Evolutionary conservation across 1,140 invertebrate genomes (phyloP).

Genomic region (Drosophila pseudoananassae): DNA sequence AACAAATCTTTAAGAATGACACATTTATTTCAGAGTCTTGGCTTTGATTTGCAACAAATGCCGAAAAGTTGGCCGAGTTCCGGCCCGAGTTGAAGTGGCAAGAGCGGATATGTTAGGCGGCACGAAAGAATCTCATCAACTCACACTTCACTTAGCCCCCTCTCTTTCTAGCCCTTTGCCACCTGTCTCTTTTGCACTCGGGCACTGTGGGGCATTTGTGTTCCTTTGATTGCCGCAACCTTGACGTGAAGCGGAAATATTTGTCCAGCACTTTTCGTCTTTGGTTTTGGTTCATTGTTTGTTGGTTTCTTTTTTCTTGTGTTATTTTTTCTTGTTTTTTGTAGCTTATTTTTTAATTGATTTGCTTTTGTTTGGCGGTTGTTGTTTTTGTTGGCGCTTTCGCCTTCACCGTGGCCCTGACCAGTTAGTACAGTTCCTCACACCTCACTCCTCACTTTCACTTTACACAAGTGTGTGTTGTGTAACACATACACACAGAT

Average conservation of each 20-base stretch:
- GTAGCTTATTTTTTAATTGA: slow-evolving; percentile 70
- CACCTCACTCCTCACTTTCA: not conserved
- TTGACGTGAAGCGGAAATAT: slow-evolving; percentile 52
- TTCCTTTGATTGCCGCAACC: slow-evolving; percentile 41
- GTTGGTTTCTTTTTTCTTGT: slow-evolving; percentile 10
- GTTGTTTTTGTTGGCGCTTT: no score
- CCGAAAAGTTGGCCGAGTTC: slow-evolving; percentile 6
- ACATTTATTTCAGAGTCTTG: not conserved
- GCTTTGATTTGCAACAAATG: not conserved
- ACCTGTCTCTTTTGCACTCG: not conserved
- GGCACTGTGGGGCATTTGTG: slow-evolving; percentile 1
- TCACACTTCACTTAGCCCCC: not conserved
- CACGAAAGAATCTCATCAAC: slow-evolving; percentile 69
- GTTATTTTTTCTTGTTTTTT: slow-evolving; percentile 10
- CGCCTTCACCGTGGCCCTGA: slow-evolving; percentile 80
- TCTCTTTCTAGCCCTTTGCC: not conserved
- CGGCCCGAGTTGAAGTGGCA: slow-evolving; percentile 40
- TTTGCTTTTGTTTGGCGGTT: slow-evolving; percentile 52
- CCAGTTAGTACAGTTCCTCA: slow-evolving; percentile 36
- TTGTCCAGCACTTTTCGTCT: slow-evolving; percentile 48
- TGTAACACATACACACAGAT: no score
- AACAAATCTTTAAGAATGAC: not conserved
- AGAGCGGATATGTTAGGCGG: slow-evolving; percentile 62
- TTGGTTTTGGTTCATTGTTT: slow-evolving; percentile 22
- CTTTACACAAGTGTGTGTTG: no score